Percentiles rank a stretch among this genome's conserved stretches.
Conservation (phyloP, 2,113 vertebrate species). For the Puntigrus tetrazona region DNA sequence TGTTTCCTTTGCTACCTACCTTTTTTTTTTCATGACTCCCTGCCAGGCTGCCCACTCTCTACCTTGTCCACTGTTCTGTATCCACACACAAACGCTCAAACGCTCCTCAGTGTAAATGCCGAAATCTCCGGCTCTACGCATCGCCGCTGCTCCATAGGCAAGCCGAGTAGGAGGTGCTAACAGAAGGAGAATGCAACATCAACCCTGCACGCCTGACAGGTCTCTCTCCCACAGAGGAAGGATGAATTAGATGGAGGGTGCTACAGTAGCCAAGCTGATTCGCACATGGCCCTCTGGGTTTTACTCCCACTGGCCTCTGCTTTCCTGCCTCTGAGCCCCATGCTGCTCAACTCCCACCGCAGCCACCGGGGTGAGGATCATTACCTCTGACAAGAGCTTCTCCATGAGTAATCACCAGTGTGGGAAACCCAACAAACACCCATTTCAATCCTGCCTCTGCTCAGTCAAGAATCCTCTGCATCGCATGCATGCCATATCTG, state of each 20-base stretch:
- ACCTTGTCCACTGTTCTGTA: conserved; percentile 35
- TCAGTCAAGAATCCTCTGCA: conserved; percentile 32
- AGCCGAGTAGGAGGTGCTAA: conserved; percentile 17
- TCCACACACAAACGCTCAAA: conserved; percentile 33
- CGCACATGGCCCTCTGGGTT: conserved; percentile 35
- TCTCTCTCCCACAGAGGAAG: conserved; percentile 32
- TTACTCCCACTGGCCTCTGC: conserved; percentile 53
- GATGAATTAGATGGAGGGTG: conserved; percentile 34
- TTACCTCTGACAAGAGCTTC: conserved; percentile 65
- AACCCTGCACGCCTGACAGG: conserved; percentile 33
- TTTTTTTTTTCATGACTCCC: conserved; percentile 38
- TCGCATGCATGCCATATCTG: not conserved
- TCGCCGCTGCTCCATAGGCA: conserved; percentile 23
- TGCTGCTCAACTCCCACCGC: conserved; percentile 55
- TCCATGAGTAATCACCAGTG: conserved; percentile 64
- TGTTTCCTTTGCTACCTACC: conserved; percentile 39
- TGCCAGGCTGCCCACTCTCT: conserved; percentile 56
- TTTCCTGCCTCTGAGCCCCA: conserved; percentile 50
- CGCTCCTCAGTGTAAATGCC: conserved; percentile 9
- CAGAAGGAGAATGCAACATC: conserved; percentile 24
- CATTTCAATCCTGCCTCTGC: conserved; percentile 46
- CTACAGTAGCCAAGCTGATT: conserved; percentile 28
- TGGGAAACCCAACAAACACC: conserved; percentile 60
- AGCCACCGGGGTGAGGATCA: conserved; percentile 60
- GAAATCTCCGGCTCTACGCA: conserved; percentile 38